Conservation (phyloP, 1,140 invertebrate species). For the Cyphomyrmex costatus region DNA sequence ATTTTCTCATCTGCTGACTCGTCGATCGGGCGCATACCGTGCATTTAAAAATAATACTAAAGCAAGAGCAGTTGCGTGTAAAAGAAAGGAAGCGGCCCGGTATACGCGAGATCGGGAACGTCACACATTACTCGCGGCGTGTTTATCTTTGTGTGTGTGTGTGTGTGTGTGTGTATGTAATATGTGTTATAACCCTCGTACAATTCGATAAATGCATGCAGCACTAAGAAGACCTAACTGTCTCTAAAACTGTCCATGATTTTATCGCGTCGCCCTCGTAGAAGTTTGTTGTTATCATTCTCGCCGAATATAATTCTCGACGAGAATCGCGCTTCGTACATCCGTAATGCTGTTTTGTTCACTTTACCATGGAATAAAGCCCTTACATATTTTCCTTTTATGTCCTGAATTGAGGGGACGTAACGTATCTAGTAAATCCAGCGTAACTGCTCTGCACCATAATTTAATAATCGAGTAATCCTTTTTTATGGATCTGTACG, state of each 20-base stretch:
- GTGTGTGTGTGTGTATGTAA: not conserved
- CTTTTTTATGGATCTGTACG: slow-evolving; percentile 34
- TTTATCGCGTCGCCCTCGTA: slow-evolving; percentile 47
- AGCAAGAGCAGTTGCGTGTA: slow-evolving; percentile 61
- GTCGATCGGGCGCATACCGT: slow-evolving; percentile 66
- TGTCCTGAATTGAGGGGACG: not conserved
- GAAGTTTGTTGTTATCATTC: not conserved
- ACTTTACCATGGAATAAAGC: not conserved
- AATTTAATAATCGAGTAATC: slow-evolving; percentile 45
- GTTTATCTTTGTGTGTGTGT: not conserved
- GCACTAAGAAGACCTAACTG: slow-evolving; percentile 82
- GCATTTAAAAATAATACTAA: slow-evolving; percentile 72
- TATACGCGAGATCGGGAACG: slow-evolving; percentile 64
- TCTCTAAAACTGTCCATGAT: slow-evolving; percentile 71
- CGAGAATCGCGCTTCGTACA: slow-evolving; percentile 7
- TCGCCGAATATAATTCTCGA: slow-evolving; percentile 7
- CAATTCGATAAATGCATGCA: slow-evolving; percentile 81
- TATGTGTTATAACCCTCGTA: slow-evolving; percentile 62
- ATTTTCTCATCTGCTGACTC: slow-evolving; percentile 49
- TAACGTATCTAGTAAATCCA: slow-evolving; percentile 39
- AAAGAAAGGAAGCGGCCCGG: slow-evolving; percentile 58
- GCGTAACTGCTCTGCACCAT: slow-evolving; percentile 15
- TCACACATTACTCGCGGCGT: slow-evolving; percentile 49
- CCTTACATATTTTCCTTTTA: not conserved
- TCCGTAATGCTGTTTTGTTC: not conserved